A percentile compares a stretch with the other conserved stretches of the same genome.
phyloP scores from a whole-genome alignment of 2,888 invertebrate species.

The Drosophila cognata region DNA sequence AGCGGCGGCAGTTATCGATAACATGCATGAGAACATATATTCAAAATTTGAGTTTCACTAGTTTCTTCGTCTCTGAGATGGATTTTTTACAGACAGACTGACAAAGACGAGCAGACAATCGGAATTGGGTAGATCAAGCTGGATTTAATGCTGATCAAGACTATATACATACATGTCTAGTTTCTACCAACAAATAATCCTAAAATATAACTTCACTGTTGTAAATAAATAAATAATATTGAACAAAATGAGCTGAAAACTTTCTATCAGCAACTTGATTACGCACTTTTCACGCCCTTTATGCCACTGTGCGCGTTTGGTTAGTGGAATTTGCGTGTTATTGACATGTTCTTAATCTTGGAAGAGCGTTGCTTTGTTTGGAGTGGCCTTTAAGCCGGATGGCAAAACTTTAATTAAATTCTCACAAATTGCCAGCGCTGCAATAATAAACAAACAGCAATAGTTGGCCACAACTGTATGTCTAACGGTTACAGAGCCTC shows the following conservation, averaged over 20 bases:
- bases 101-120: neutral
- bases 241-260: too few species aligned
- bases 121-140: neutral
- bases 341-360: conserved; percentile 31
- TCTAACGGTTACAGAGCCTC: conserved; percentile 20
- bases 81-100: too few species aligned
- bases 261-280: neutral
- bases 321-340: conserved; percentile 25
- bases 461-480: conserved; percentile 46
- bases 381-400: conserved; percentile 31
- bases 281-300: fast-evolving
- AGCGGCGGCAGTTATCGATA: neutral
- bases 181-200: neutral
- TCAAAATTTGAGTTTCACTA: fast-evolving
- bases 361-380: neutral
- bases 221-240: neutral
- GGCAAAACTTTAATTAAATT: conserved; percentile 69
- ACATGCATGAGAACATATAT: neutral
- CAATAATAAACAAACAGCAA: conserved; percentile 57
- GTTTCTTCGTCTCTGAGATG: neutral
- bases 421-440: conserved; percentile 57
- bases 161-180: neutral
- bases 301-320: conserved; percentile 7
- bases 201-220: neutral
- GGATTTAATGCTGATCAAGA: neutral